A percentile compares a stretch with the other conserved stretches of the same genome.
phyloP scores from a whole-genome alignment of 2,113 vertebrate genomes.

The Axis porcinus region DNA sequence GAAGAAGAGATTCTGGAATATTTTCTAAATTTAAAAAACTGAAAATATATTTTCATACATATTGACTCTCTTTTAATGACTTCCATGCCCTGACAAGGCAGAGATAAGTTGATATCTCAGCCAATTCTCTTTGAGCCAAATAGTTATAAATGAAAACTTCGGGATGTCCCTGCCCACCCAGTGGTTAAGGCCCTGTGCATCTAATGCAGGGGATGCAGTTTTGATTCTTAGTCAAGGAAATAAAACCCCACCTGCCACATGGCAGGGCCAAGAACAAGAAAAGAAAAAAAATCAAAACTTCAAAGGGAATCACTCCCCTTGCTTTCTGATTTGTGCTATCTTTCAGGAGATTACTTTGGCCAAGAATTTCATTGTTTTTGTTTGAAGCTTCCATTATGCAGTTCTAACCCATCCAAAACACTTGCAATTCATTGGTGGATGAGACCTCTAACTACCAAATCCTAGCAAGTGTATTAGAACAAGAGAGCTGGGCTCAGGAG shows the following conservation, averaged over 20 bases:
- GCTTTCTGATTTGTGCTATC: neutral
- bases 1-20: neutral
- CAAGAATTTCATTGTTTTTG: neutral
- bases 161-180: neutral
- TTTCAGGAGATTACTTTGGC: neutral
- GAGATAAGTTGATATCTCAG: neutral
- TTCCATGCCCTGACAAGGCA: neutral
- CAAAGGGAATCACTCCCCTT: neutral
- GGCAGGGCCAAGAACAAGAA: neutral
- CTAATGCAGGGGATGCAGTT: neutral
- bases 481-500: neutral
- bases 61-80: neutral
- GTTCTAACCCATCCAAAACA: neutral
- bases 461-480: neutral
- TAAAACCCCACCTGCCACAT: neutral
- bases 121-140: neutral
- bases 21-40: constrained; percentile 33
- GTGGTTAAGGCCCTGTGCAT: neutral
- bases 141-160: neutral
- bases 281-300: neutral
- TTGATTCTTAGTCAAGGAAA: neutral
- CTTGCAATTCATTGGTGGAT: neutral
- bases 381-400: neutral
- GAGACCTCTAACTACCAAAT: neutral
- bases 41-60: neutral